These are phyloP conservation scores for Varanus komodoensis DNA, from an alignment of 2,113 vertebrate species.

Conservation along the genomic window DNA sequence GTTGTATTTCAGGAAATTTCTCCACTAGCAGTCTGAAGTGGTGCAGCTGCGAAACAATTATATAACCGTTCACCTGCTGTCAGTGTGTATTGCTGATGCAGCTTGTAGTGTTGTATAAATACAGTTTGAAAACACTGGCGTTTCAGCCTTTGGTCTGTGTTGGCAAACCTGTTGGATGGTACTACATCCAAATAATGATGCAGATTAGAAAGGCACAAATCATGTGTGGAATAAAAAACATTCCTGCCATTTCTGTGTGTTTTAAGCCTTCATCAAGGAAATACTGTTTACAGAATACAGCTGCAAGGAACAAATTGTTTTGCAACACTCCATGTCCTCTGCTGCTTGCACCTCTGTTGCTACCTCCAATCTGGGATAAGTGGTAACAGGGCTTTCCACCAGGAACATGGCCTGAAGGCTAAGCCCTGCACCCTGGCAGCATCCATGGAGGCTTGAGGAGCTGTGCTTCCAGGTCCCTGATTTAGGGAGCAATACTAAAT, in stretches of 20 bases:
- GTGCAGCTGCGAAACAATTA: background rate
- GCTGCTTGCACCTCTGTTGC: no score
- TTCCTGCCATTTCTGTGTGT: background rate
- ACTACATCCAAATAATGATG: background rate
- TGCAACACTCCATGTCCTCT: no score
- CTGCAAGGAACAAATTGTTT: no score
- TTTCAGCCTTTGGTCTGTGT: background rate
- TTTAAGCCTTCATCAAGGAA: background rate
- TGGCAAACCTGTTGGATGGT: background rate
- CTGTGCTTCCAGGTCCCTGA: no score
- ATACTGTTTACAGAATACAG: background rate
- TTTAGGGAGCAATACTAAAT: no score
- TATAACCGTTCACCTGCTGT: background rate
- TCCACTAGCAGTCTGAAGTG: background rate
- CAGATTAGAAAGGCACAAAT: background rate
- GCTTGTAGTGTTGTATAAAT: background rate
- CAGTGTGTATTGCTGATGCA: background rate
- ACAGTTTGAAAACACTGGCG: background rate
- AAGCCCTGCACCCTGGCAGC: no score
- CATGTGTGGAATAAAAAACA: background rate
- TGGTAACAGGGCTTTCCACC: no score
- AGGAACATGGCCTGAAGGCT: no score
- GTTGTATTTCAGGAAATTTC: background rate
- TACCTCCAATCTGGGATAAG: no score
- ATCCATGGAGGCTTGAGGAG: no score